phyloP scores from a whole-genome alignment of 2,888 invertebrate genomes.

The Atethmia centrago region DNA sequence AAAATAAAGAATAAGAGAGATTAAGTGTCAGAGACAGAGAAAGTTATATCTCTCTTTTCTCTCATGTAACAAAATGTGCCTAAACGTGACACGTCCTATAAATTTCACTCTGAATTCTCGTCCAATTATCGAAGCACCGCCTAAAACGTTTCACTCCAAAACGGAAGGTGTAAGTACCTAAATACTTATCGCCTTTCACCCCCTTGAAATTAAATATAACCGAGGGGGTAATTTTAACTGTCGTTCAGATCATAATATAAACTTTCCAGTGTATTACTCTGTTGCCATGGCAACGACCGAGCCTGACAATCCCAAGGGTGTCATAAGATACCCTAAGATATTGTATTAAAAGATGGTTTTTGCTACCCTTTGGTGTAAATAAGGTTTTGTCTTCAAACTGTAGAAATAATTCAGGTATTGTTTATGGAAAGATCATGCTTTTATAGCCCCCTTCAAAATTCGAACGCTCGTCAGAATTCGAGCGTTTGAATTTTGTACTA shows the following conservation, averaged over 20 bases:
- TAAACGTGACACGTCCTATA: too few relatives aligned
- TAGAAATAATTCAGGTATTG: neutral
- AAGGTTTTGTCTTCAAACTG: neutral
- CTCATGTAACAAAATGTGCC: too few relatives aligned
- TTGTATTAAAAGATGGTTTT: slow-evolving; percentile 1
- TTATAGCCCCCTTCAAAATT: too few relatives aligned
- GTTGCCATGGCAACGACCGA: slow-evolving; percentile 31
- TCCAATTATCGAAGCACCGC: too few relatives aligned
- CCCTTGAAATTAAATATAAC: slow-evolving; percentile 3
- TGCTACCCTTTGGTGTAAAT: neutral
- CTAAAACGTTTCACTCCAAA: neutral
- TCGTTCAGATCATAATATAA: slow-evolving; percentile 23
- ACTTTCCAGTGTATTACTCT: neutral
- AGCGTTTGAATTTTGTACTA: too few relatives aligned
- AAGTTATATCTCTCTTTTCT: too few relatives aligned
- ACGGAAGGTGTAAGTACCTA: neutral
- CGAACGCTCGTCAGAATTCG: too few relatives aligned
- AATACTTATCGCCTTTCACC: too few relatives aligned
- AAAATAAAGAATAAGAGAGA: too few relatives aligned
- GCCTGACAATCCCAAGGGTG: neutral
- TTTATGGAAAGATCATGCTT: too few relatives aligned
- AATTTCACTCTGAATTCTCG: too few relatives aligned
- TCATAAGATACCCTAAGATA: slow-evolving; percentile 26
- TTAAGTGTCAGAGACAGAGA: too few relatives aligned
- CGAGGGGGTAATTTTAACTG: slow-evolving; percentile 5